phyloP scores from a whole-genome alignment of 2,113 vertebrate genomes.

The Toxostoma redivivum region DNA sequence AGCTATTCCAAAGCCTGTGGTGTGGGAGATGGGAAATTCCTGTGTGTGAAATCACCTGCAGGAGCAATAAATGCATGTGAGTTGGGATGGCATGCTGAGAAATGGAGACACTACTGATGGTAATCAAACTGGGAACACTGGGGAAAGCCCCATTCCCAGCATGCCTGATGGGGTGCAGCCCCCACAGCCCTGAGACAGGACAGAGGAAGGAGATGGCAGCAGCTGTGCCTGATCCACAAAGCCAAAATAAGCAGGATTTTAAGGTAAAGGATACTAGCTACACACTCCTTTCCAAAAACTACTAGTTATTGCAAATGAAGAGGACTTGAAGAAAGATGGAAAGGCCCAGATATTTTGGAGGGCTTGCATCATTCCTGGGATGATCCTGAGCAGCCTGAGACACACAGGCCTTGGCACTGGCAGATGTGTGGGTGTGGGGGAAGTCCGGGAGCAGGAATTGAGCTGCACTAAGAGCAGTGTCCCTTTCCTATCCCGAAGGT shows the following conservation, averaged over 20 bases:
- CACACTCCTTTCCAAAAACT: not conserved
- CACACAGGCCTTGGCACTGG: accelerated
- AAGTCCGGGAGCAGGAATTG: not conserved
- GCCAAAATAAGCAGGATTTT: not conserved
- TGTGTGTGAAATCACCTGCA: not conserved
- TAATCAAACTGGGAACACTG: not conserved
- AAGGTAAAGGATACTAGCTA: not conserved
- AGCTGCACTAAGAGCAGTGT: not conserved
- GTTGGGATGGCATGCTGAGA: not conserved
- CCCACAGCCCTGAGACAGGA: accelerated
- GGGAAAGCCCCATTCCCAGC: not conserved
- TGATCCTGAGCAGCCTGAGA: not conserved
- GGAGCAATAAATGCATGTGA: not conserved
- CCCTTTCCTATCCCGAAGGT: not conserved
- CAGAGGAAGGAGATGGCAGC: not conserved
- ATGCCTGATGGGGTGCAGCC: not conserved
- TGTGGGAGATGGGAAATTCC: not conserved
- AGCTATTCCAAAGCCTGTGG: not conserved
- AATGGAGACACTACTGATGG: accelerated
- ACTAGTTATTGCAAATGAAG: accelerated
- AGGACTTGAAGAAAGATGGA: not conserved
- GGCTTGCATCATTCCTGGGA: not conserved
- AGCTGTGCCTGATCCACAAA: not conserved
- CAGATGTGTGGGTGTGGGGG: accelerated
- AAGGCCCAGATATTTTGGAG: not conserved